Evolutionary conservation across 1,140 invertebrate genomes (phyloP), one percentile per base, ranked within the genome.

Genomic region (Orchestia grillus): DNA sequence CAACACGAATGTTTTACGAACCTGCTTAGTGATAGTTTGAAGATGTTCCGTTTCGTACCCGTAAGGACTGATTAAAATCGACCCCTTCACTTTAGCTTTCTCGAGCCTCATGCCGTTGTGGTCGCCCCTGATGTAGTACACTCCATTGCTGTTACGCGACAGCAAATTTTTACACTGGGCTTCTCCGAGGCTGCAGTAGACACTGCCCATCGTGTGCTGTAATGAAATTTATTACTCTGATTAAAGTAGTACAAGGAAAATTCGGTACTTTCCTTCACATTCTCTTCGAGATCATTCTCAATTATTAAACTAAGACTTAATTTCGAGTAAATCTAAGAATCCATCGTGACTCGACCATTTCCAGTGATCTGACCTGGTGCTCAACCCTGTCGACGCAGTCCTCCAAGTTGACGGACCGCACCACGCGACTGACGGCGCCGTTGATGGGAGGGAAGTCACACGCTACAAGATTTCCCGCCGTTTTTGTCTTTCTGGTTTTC

Each of bases 81-180:
- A 42, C 36, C 92, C 92, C 40, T 45, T 94, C 44, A 94, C 44
- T 47, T 45, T 47, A 40, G 92, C 92, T 47, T 94, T 94, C 92
- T 94, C 92, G 15, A 94, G 44, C 15, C 92, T 42, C 43, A 94
- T 28, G 92, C 92, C 92, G 40, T 45, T 94, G 92, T 44, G 43
- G 92, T 94, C 92, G 92, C 92, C 92, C 44, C 92, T 94, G 43
- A 94, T 36, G 92, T 94, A 94, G 92, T 45, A 94, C 43, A 45
- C 44, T 8, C 92, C 92, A n/a, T 44, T 94, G 92, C 92, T 94
- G 92, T 44, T 94, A 44, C 92, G 92, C 44, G 92, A 94, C 44
- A 45, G 40, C 44, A 94, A 40, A 44, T 94, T 94, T 44, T 94
- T 40, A n/a, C 92, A 94, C 92, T 94, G 92, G 40, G 45, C 92